phyloP scores from a whole-genome alignment of 1,140 invertebrate species.

The Meloidogyne exigua region DNA sequence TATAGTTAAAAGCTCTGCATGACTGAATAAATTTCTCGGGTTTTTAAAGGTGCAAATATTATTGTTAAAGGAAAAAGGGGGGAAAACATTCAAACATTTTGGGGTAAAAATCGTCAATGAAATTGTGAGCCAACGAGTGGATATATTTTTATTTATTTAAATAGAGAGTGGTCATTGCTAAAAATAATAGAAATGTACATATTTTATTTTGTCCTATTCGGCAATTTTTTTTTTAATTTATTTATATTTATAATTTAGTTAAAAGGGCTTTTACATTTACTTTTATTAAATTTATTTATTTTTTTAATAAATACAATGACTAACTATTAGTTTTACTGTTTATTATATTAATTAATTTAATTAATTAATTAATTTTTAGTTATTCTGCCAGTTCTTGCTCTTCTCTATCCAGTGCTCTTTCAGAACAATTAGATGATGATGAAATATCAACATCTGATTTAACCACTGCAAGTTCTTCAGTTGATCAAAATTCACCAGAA shows the following conservation, averaged over 20 bases:
- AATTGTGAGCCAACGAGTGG: background rate
- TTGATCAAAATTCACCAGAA: background rate
- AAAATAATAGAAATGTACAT: background rate
- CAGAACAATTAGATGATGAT: constrained; percentile 28
- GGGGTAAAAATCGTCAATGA: background rate
- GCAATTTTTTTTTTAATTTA: background rate
- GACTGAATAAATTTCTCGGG: background rate
- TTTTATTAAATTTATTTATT: background rate
- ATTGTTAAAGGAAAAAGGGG: background rate
- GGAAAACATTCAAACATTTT: background rate
- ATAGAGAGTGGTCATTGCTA: background rate
- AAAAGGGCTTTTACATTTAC: too few relatives aligned
- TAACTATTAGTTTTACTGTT: too few relatives aligned
- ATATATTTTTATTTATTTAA: background rate
- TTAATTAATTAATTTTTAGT: constrained; percentile 23
- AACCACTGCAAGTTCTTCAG: constrained; percentile 14
- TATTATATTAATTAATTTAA: background rate
- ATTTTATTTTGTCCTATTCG: constrained; percentile 6
- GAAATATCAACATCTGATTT: constrained; percentile 33
- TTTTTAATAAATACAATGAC: background rate
- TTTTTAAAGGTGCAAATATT: background rate
- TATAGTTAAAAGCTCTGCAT: background rate
- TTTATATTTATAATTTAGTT: background rate
- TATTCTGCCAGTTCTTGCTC: constrained; percentile 34
- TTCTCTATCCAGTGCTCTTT: constrained; percentile 33